Conservation (phyloP, 2,113 vertebrate genomes). For the western clawed frog (Xenopus tropicalis) region UCB_Xtro_10.0 CM004445.2:120501001-120501500, state of each 20-base stretch:
- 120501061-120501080: slow-evolving; percentile 29
- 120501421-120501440: no score
- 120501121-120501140: slow-evolving; percentile 38
- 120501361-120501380: not conserved
- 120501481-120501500: no score
- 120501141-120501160: slow-evolving; percentile 25
- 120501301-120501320: slow-evolving; percentile 5
- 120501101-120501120: slow-evolving; percentile 27
- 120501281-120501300: slow-evolving; percentile 6
- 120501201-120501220: slow-evolving; percentile 38
- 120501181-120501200: slow-evolving; percentile 40
- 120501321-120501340: slow-evolving; percentile 16
- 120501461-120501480: no score
- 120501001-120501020: slow-evolving; percentile 6
- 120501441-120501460: no score
- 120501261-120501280: not conserved
- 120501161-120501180: slow-evolving; percentile 23
- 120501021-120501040: slow-evolving; percentile 15
- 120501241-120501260: slow-evolving; percentile 34
- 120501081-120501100: slow-evolving; percentile 33
- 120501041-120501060: slow-evolving; percentile 18
- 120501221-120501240: slow-evolving; percentile 20
- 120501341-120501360: not conserved
- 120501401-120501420: not conserved
- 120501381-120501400: not conserved